Base-by-base conservation (phyloP, 1,140 invertebrate genomes). In the Fragariocoptes setiger region DNA sequence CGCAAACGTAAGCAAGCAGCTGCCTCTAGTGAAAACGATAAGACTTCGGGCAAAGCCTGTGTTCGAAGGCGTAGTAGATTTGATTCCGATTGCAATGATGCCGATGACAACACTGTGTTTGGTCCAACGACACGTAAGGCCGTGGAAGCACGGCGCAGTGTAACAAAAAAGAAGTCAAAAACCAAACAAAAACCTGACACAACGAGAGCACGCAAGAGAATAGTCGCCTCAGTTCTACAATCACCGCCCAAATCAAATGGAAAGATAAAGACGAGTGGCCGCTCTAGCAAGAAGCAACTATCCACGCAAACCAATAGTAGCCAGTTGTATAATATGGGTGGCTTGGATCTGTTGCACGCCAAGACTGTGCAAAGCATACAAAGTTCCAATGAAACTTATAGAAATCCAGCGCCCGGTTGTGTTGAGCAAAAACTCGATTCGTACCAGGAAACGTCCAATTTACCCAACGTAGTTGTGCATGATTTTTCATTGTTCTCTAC, bases 361-460 rank as follows among this genome's bases (percentile, higher is more conserved):
- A 73, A 85, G 56, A 88, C 82, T 16, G 58, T 88, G 38, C 64
- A 80, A 3, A 85, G 77, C 50, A 86, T 79, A 1, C 64, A 68
- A 4, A 65, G 25, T 15, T 31, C 22, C 36, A 22, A 37, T 39
- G 25, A 22, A 38, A 38, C 16, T 19, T 20, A 19, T 14, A 40
- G 40, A 22, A 45, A 48, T 42, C 74, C 76, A 15, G 75, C 77
- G 15, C 77, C 76, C 14, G 79, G 79, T 35, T 80, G 76, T 50
- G 72, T 85, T 35, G 77, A 80, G 54, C 77, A 83, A 55, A 76
- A 79, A 49, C 57, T 85, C 3, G 42, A 41, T 43, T 42, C 35
- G 19, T 31, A 41, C n/a, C 31, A 37, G 15, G 21, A 41, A 18
- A 19, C 31, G 25, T 14, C 25, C 4, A 19, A 20, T 21, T 17